A percentile compares a stretch with the other conserved stretches of the same genome.
phyloP scores from a whole-genome alignment of 2,113 vertebrate species.

The Anser brachyrhynchus region DNA sequence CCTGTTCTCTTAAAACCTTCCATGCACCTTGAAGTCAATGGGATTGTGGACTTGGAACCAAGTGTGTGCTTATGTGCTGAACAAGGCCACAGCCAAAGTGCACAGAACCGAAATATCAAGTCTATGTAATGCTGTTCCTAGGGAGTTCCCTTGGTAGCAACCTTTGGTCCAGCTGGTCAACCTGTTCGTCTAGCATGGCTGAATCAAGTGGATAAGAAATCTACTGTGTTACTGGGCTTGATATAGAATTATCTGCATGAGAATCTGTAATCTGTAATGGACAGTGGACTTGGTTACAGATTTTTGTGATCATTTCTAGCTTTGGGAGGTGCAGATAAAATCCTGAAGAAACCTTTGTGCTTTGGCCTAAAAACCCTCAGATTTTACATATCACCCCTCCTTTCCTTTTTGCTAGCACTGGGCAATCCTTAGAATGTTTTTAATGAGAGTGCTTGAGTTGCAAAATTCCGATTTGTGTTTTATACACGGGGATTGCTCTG shows the following conservation, averaged over 20 bases:
- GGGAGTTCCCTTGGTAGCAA: neutral
- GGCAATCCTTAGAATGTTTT: neutral
- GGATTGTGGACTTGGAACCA: neutral
- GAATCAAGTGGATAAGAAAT: neutral
- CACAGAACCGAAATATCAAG: neutral
- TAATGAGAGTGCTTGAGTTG: neutral
- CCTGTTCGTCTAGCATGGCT: neutral
- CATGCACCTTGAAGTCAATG: neutral
- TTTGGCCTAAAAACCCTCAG: neutral
- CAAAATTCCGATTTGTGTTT: constrained; percentile 20
- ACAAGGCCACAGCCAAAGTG: neutral
- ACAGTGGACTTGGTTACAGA: neutral
- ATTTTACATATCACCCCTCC: neutral
- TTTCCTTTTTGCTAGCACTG: neutral
- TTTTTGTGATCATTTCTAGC: neutral
- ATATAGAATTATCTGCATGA: neutral
- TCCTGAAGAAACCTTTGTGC: neutral
- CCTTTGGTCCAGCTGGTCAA: neutral
- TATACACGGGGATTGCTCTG: neutral
- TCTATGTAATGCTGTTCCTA: neutral
- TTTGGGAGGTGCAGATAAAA: neutral
- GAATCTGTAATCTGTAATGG: neutral
- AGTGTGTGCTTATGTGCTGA: neutral
- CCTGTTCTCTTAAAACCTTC: neutral
- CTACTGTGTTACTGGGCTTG: neutral